Evolutionary conservation across 2,797 vertebrate species (phyloP).

Genomic region (Dromococcyx pavoninus): DNA sequence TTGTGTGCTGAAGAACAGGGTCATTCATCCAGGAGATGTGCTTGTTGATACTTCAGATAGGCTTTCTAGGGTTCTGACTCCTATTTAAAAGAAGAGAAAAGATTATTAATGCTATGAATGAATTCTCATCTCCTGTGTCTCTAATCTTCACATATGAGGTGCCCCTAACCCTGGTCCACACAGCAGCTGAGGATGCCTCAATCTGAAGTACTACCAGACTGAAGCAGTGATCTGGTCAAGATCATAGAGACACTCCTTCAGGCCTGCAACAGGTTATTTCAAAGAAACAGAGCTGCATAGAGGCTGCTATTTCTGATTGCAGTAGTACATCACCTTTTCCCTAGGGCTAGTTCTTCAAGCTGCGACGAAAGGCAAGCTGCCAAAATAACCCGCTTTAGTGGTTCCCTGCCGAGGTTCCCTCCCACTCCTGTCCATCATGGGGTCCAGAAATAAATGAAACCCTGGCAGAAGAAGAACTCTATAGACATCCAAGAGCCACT

Average conservation of each 20-base stretch:
- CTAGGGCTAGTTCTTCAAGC: neutral
- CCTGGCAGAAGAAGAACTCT: neutral
- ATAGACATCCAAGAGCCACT: neutral
- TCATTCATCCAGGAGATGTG: constrained; percentile 56
- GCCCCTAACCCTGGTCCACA: neutral
- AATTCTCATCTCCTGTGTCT: neutral
- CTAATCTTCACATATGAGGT: neutral
- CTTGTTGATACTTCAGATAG: constrained; percentile 31
- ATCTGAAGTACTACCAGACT: neutral
- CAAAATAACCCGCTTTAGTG: neutral
- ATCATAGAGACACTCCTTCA: neutral
- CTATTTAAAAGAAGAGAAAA: neutral
- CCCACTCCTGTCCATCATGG: neutral
- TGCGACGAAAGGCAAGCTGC: neutral
- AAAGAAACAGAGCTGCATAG: neutral
- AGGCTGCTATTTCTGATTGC: neutral
- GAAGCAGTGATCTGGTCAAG: neutral
- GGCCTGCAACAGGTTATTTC: neutral
- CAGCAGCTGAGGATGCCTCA: neutral
- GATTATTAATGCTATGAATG: neutral
- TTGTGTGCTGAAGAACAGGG: constrained; percentile 58
- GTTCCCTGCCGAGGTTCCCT: neutral
- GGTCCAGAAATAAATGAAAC: neutral
- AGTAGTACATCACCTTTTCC: neutral
- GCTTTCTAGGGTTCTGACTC: constrained; percentile 60